Conservation (phyloP, 1,140 invertebrate species). For the Diorhabda carinulata region DNA sequence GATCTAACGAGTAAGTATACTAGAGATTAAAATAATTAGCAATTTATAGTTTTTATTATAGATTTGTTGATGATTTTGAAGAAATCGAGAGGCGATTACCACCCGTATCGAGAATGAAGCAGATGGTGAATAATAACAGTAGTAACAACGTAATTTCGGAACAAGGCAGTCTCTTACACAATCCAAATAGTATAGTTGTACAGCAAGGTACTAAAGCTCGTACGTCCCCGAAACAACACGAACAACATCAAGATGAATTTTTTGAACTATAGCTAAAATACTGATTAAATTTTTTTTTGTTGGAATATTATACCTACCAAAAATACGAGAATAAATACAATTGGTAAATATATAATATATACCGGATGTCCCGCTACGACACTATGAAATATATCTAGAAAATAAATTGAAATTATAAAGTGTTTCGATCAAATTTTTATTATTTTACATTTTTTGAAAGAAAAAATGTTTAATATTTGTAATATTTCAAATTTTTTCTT, state of each 20-base stretch:
- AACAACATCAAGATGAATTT: slow-evolving; percentile 81
- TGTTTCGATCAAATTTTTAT: too few relatives aligned
- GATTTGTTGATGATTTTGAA: slow-evolving; percentile 37
- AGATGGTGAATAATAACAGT: slow-evolving; percentile 41
- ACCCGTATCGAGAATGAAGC: slow-evolving; percentile 44
- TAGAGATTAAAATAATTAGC: not conserved
- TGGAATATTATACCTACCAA: not conserved
- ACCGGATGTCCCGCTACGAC: too few relatives aligned
- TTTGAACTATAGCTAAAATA: slow-evolving; percentile 76
- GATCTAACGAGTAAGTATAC: slow-evolving; percentile 72
- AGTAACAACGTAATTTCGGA: not conserved
- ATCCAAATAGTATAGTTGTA: slow-evolving; percentile 64
- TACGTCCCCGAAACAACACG: slow-evolving; percentile 72
- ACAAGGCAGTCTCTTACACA: slow-evolving; percentile 30
- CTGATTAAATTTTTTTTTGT: not conserved
- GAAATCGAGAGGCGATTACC: slow-evolving; percentile 41
- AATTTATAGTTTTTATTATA: slow-evolving; percentile 17
- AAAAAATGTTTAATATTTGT: too few relatives aligned
- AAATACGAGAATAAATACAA: too few relatives aligned
- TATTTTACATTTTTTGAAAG: too few relatives aligned
- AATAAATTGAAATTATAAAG: too few relatives aligned
- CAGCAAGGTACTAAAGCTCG: slow-evolving; percentile 73
- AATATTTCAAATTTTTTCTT: too few relatives aligned
- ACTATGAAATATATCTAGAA: too few relatives aligned
- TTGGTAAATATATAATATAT: too few relatives aligned